Conservation (phyloP, 2,888 invertebrate species). For the Callyntrura guangdongensis region DNA sequence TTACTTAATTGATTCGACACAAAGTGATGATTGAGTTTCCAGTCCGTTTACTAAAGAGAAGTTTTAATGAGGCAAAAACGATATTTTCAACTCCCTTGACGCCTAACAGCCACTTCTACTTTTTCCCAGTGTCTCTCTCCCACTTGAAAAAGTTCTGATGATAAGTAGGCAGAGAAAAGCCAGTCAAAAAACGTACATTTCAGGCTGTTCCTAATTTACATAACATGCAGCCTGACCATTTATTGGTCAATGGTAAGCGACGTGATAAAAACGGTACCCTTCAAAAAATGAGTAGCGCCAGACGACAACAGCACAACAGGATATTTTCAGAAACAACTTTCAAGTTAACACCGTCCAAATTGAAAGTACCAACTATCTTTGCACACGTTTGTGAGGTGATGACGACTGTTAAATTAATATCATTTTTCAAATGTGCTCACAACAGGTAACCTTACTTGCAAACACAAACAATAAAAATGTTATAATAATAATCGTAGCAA, state of each 20-base stretch:
- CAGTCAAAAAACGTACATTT: background rate
- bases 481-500: conserved; percentile 17
- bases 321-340: conserved; percentile 58
- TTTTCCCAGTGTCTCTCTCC: no score
- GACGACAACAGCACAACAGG: conserved; percentile 1
- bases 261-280: background rate
- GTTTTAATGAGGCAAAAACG: no score
- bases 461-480: background rate
- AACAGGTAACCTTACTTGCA: background rate
- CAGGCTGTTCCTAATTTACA: conserved; percentile 10
- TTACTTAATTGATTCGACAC: background rate
- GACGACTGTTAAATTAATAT: conserved; percentile 18
- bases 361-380: background rate
- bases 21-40: no score
- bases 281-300: background rate
- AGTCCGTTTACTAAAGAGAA: no score
- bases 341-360: background rate
- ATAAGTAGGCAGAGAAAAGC: conserved; percentile 2
- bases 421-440: background rate
- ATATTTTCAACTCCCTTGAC: no score
- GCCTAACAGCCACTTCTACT: no score
- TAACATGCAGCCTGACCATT: background rate
- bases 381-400: background rate
- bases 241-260: background rate
- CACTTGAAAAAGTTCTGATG: background rate